Conservation (phyloP, 2,888 invertebrate genomes). For the Serrognathus titanus region DNA sequence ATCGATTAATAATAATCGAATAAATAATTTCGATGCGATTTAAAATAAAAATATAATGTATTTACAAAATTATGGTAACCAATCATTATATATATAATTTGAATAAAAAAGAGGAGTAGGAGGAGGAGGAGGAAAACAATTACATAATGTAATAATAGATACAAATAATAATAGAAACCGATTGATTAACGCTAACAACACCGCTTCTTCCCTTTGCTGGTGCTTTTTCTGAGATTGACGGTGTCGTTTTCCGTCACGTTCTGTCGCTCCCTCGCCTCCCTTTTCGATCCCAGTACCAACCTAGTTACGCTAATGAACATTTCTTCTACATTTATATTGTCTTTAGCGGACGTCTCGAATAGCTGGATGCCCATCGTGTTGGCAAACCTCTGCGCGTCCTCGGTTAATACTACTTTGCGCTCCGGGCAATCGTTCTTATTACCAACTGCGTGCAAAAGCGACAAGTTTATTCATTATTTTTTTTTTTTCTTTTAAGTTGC, state of each 20-base stretch:
- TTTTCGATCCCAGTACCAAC: conserved; percentile 82
- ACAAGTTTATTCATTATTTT: conserved; percentile 97
- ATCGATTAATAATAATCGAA: too few relatives aligned
- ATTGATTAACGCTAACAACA: conserved; percentile 50
- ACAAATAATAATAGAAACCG: too few relatives aligned
- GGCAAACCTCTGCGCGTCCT: conserved; percentile 96
- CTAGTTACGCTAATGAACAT: conserved; percentile 76
- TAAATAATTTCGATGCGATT: too few relatives aligned
- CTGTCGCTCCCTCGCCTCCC: conserved; percentile 74
- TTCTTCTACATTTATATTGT: conserved; percentile 98
- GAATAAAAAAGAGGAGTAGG: too few relatives aligned
- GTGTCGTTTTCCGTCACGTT: conserved; percentile 67
- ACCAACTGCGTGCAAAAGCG: conserved; percentile 81
- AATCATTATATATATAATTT: too few relatives aligned
- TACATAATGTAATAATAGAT: too few relatives aligned
- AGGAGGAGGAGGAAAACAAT: too few relatives aligned
- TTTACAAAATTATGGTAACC: too few relatives aligned
- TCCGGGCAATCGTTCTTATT: conserved; percentile 96
- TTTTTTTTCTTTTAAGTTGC: conserved; percentile 98
- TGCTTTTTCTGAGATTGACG: conserved; percentile 67
- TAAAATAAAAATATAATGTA: too few relatives aligned
- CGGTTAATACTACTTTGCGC: conserved; percentile 92
- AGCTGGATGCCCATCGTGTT: conserved; percentile 95
- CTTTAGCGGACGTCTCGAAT: conserved; percentile 98
- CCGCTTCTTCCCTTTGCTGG: conserved; percentile 60